phyloP scores from a whole-genome alignment of 2,113 vertebrate genomes.

The Gracilinanus agilis region DNA sequence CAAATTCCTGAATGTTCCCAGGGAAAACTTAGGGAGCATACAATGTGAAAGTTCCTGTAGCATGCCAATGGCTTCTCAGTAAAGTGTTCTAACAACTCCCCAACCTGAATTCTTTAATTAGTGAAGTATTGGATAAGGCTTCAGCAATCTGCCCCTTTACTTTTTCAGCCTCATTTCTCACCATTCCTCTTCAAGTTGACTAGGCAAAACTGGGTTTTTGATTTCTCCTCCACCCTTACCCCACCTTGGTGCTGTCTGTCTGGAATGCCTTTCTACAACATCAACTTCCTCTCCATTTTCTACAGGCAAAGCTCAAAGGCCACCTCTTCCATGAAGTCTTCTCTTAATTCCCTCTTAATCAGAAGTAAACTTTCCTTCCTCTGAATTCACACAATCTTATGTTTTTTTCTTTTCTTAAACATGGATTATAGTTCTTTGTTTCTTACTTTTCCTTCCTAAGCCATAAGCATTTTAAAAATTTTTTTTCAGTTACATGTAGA shows the following conservation, averaged over 20 bases:
- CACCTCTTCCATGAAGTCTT: too few species aligned
- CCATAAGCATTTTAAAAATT: not conserved
- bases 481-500: too few species aligned
- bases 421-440: not conserved
- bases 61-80: not conserved
- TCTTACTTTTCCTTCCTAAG: not conserved
- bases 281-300: not conserved
- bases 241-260: not conserved
- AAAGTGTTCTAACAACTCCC: not conserved
- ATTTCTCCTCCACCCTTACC: not conserved
- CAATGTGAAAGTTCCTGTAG: not conserved
- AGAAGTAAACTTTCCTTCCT: not conserved
- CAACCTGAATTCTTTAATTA: not conserved
- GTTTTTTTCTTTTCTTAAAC: not conserved
- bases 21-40: not conserved
- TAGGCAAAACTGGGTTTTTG: not conserved
- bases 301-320: not conserved
- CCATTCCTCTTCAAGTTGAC: not conserved
- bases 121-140: not conserved
- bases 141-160: not conserved
- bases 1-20: not conserved
- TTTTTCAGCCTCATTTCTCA: not conserved
- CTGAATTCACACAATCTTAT: not conserved
- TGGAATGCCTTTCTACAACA: slow-evolving; percentile 2
- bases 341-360: not conserved